phyloP scores from a whole-genome alignment of 2,888 invertebrate species.

The Marasmarcha lunaedactyla region DNA sequence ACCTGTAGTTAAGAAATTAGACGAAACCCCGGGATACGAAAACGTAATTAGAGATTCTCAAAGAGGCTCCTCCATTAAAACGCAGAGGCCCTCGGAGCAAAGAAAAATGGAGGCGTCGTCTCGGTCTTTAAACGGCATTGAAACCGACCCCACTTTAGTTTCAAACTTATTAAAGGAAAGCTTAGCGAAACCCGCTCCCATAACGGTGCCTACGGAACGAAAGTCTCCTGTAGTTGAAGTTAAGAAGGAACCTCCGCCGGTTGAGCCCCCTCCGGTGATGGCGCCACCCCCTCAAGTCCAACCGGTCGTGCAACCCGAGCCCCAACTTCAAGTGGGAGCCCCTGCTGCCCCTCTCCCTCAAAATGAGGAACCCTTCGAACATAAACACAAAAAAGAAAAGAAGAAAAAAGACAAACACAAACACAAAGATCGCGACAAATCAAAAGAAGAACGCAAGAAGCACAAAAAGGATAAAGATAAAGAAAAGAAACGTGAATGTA shows the following conservation, averaged over 20 bases:
- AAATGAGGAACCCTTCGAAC: constrained; percentile 32
- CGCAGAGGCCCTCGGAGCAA: constrained; percentile 40
- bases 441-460: constrained; percentile 78
- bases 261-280: constrained; percentile 17
- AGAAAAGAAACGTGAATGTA: constrained; percentile 38
- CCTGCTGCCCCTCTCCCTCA: constrained; percentile 20
- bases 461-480: constrained; percentile 76
- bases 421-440: constrained; percentile 82
- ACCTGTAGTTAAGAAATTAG: constrained; percentile 73
- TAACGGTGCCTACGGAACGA: constrained; percentile 47
- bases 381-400: constrained; percentile 72
- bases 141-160: constrained; percentile 78
- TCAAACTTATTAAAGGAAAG: constrained; percentile 78
- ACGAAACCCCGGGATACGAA: constrained; percentile 73
- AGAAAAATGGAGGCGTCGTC: constrained; percentile 37
- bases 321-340: constrained; percentile 15
- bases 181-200: constrained; percentile 59
- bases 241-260: constrained; percentile 30
- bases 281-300: constrained; percentile 22
- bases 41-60: constrained; percentile 70
- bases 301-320: constrained; percentile 1
- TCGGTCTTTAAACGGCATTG: constrained; percentile 72
- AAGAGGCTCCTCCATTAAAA: constrained; percentile 34
- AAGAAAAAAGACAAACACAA: constrained; percentile 86
- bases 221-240: constrained; percentile 36